Base-by-base conservation (phyloP, 2,113 vertebrate species). In the Stigmatopora argus region DNA sequence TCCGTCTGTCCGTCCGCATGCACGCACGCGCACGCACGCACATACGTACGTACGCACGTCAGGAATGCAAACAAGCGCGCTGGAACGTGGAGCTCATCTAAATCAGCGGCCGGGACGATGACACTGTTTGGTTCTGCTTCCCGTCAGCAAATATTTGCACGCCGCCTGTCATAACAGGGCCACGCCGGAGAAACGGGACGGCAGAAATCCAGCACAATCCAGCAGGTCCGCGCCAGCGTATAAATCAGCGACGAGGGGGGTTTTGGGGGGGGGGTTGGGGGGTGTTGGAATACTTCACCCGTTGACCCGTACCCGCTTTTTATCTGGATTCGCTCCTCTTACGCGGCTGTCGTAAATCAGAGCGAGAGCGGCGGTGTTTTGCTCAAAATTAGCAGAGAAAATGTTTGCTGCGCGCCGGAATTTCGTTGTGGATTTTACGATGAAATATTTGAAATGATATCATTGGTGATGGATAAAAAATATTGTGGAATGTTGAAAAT, bases 91-190 rank as follows among this genome's bases (percentile, higher is more conserved):
- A 69, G 65, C 82, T 56, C 75, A 79, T 67, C 83, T 90, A 89
- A 89, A 90, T 87, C 86, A 83, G 74, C 23, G 71, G 72, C 84
- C 77, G 67, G 77, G 80, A 81, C 84, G 81, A 87, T 89, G 85
- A 88, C 89, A 90, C 78, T 86, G 85, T 91, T 91, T 90, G 86
- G 85, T 69, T 91, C 90, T 91, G 90, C 83, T 87, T 90, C 85
- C 77, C 82, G 85, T 90, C 90, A 89, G 90, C 89, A 91, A 92
- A 91, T 90, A 91, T 92, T 91, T 91, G 89, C 89, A 85, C 87
- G 90, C 89, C 86, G 77, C 70, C 82, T 85, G 90, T 91, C 90
- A 91, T 90, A 91, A 90, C 91, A 91, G 89, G 83, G 87, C 84
- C 83, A 87, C 71, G 77, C 81, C 87, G 84, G 79, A 86, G 72